Base-by-base conservation (phyloP, 2,888 invertebrate species). In the Synanthedon vespiformis region DNA sequence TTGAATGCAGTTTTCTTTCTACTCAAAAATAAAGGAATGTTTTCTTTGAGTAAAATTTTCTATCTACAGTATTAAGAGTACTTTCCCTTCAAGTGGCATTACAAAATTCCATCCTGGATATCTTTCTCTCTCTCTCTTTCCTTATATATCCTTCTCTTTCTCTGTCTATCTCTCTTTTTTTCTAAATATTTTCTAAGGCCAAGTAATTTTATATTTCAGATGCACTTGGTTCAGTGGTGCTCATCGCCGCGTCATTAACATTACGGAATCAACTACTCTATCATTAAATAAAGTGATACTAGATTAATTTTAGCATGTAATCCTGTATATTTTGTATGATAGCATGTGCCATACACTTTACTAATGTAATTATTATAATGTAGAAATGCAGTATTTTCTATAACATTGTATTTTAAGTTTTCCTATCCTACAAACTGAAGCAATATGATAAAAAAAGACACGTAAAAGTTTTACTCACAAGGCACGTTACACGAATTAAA, bases 311-410 rank as follows among this genome's bases (percentile, higher is more conserved):
- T 80, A 82, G 74, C 72, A 64, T 72, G 68, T 75, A 79, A 78
- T 80, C 78, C 77, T 87, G 85, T 86, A 87, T 78, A 87, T 85
- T 84, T 86, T 87, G 85, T 87, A 86, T 73, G 61, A 82, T 85
- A 86, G 78, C 72, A 73, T 80, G 86, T 83, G 85, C 84, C 83
- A 77, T 81, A 81, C 79, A 80, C 77, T 64, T 44, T 14, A 44
- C 44, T 18, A 16, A 16, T 78, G 80, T 83, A 84, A 79, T 82
- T 11, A 27, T 77, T 65, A 18, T 18, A 62, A 76, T 63, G 81
- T 85, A 85, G 85, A 70, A 66, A 68, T 68, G 81, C 79, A 79
- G 79, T 76, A 77, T 85, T 85, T 82, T 85, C 79, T 81, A 82
- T 74, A 74, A 52, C 77, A 69, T 59, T 69, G 67, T 66, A 67